Base-by-base conservation (phyloP, 2,797 vertebrate species). In the Salarias fasciatus region DNA sequence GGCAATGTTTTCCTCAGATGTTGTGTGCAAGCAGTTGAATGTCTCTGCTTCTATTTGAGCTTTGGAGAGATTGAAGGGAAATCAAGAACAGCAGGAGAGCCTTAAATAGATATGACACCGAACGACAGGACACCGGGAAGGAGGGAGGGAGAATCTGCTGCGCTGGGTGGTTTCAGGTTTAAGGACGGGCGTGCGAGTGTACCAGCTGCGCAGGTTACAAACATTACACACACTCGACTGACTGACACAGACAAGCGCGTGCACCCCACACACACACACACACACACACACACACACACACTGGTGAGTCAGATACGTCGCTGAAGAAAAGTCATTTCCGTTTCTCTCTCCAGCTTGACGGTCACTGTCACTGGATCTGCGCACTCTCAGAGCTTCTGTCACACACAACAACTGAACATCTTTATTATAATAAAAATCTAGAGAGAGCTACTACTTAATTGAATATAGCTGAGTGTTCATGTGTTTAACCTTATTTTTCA, bases 41-140 rank as follows among this genome's bases (percentile, higher is more conserved):
- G 77, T 59, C 35, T 29, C 51, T 53, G 73, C 62, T 76, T 65
- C 70, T 75, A 60, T 82, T 59, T 74, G 72, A 87, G 80, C 78
- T 41, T 29, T 36, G 54, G 68, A 52, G 62, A 52, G 62, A 69
- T 44, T 24, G 63, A 72, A 72, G 77, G 77, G 54, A 75, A 84
- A 84, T 52, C 54, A 85, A 74, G 65, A 71, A 61, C 84, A 75
- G 81, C 58, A 24, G 50, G 15, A 57, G 51, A 76, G 77, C 86
- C 70, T 29, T 73, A 92, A 91, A 92, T 92, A 92, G 90, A 91
- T 71, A 51, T 87, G 86, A 87, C 77, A 78, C 79, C 69, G 6
- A 82, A 68, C 48, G 79, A 81, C 45, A 67, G 77, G 75, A 79
- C 72, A 38, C 59, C 11, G 41, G 65, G 61, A 55, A 77, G 57